phyloP scores from a whole-genome alignment of 2,113 vertebrate species.

The Heptranchias perlo region DNA sequence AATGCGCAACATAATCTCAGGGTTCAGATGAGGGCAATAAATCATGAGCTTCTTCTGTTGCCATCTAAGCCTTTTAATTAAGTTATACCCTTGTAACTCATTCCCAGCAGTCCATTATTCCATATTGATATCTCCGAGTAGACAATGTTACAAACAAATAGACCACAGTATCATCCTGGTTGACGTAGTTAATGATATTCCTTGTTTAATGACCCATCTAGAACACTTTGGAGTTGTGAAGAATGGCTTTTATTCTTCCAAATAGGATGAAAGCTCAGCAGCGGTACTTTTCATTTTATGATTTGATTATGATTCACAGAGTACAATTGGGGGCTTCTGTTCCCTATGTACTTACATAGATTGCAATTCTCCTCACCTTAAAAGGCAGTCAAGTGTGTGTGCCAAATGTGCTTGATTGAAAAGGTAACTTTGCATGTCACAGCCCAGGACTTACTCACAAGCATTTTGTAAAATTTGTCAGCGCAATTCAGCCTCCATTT shows the following conservation, averaged over 20 bases:
- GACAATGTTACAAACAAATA: constrained; percentile 4
- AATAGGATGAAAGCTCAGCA: not conserved
- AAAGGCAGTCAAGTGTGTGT: not conserved
- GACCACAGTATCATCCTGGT: not conserved
- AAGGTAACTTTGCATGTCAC: not conserved
- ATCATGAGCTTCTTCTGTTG: not conserved
- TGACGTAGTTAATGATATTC: not conserved
- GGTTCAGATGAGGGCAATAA: not conserved
- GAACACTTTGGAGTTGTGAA: not conserved
- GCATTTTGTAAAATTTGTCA: not conserved
- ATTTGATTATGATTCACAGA: constrained; percentile 1
- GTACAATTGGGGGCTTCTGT: not conserved
- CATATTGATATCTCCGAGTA: not conserved
- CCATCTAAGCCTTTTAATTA: not conserved
- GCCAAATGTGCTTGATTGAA: not conserved
- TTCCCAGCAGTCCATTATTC: constrained; percentile 1
- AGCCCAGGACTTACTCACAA: not conserved
- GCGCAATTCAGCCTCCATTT: not conserved
- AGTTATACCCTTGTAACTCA: not conserved
- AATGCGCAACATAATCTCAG: not conserved
- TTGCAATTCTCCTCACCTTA: not conserved
- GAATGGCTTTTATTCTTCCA: not conserved
- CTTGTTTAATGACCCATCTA: not conserved
- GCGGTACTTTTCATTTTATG: not conserved
- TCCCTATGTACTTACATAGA: not conserved